Evolutionary conservation across 2,113 vertebrate species (phyloP).

Genomic region (Hymenochirus boettgeri): DNA sequence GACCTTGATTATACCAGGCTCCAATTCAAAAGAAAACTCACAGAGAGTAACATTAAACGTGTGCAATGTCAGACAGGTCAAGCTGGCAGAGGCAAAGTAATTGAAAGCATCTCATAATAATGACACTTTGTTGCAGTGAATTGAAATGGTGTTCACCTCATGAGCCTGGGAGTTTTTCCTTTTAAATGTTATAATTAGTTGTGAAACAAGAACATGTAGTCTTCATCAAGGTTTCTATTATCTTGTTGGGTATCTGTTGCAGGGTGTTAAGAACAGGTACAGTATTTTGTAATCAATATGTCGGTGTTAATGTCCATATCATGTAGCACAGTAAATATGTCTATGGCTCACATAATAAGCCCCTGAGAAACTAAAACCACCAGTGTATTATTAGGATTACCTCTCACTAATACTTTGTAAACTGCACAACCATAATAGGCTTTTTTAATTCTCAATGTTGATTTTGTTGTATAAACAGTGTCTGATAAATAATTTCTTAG

Average conservation of each 20-base stretch:
- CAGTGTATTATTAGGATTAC: slow-evolving; percentile 52
- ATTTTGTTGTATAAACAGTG: slow-evolving; percentile 42
- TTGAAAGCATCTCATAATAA: slow-evolving; percentile 42
- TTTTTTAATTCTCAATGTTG: slow-evolving; percentile 32
- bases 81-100: slow-evolving; percentile 40
- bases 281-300: slow-evolving; percentile 67
- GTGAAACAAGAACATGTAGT: slow-evolving; percentile 56
- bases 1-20: slow-evolving; percentile 10
- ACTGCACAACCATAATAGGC: slow-evolving; percentile 30
- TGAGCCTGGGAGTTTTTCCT: slow-evolving; percentile 59
- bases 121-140: slow-evolving; percentile 42
- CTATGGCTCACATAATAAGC: slow-evolving; percentile 57
- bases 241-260: slow-evolving; percentile 51
- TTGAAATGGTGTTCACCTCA: slow-evolving; percentile 48
- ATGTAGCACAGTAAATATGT: slow-evolving; percentile 54
- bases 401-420: slow-evolving; percentile 34
- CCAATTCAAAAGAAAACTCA: slow-evolving; percentile 39
- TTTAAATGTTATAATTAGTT: slow-evolving; percentile 67
- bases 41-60: slow-evolving; percentile 41
- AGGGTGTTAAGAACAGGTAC: slow-evolving; percentile 60
- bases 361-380: slow-evolving; percentile 49
- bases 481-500: slow-evolving; percentile 43
- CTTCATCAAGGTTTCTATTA: slow-evolving; percentile 51
- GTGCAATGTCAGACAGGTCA: slow-evolving; percentile 14
- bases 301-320: slow-evolving; percentile 54